Conservation (phyloP, 2,113 vertebrate species). For the Phalacrocorax brasilianus region DNA sequence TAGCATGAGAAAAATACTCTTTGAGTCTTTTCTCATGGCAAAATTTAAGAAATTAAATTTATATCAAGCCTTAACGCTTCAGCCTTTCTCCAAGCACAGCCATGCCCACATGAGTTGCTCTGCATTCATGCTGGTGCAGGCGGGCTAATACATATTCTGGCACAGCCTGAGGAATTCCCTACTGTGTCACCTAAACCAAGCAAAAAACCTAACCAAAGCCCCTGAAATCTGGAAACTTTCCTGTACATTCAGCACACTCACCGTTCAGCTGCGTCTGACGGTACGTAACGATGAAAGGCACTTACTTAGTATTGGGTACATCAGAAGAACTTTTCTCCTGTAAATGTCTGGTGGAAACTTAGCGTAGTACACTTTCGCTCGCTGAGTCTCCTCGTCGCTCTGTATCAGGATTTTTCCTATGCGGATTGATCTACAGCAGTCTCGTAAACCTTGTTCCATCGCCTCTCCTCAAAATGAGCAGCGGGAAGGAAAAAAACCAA, state of each 20-base stretch:
- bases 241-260: background rate
- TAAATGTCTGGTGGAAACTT: constrained; percentile 98
- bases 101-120: background rate
- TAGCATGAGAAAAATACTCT: background rate
- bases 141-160: background rate
- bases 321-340: constrained; percentile 94
- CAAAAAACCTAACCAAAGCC: background rate
- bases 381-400: constrained; percentile 96
- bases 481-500: background rate
- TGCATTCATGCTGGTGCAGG: background rate
- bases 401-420: constrained; percentile 98
- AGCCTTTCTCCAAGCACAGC: background rate
- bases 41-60: background rate
- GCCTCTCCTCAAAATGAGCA: constrained; percentile 83
- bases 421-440: constrained; percentile 95
- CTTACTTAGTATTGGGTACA: constrained; percentile 98
- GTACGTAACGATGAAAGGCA: background rate
- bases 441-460: constrained; percentile 96
- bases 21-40: background rate
- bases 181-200: background rate
- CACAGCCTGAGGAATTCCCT: background rate
- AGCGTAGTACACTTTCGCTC: constrained; percentile 96
- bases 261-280: background rate
- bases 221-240: background rate
- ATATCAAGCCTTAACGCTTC: background rate